phyloP scores from a whole-genome alignment of 2,888 invertebrate species.

The Cephonodes hylas region DNA sequence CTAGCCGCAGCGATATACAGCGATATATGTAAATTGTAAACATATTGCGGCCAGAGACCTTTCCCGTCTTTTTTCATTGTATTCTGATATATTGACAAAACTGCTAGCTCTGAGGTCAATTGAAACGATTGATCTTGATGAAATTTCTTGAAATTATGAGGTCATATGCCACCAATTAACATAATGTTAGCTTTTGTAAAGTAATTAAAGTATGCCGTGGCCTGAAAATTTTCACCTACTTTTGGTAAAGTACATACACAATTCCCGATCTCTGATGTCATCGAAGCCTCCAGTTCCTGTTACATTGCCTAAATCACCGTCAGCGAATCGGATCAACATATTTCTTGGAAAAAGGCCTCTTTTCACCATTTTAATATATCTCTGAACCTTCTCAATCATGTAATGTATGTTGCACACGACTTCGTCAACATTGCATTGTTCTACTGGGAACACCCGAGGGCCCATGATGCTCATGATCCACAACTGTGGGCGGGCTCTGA shows the following conservation, averaged over 20 bases:
- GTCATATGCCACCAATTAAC: no score
- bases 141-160: no score
- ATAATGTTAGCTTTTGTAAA: neutral
- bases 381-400: slow-evolving; percentile 24
- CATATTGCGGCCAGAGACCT: no score
- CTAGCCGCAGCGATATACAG: no score
- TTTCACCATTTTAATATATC: slow-evolving; percentile 26
- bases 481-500: slow-evolving; percentile 29
- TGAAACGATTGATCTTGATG: no score
- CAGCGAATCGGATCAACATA: slow-evolving; percentile 15
- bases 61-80: no score
- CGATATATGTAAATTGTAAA: no score
- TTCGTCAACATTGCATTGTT: slow-evolving; percentile 25
- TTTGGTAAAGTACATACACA: slow-evolving; percentile 26
- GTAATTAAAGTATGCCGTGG: neutral
- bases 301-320: slow-evolving; percentile 12
- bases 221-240: slow-evolving; percentile 6
- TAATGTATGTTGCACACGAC: slow-evolving; percentile 23
- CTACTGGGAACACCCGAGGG: slow-evolving; percentile 42
- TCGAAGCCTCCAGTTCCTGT: slow-evolving; percentile 30
- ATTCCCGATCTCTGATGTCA: slow-evolving; percentile 45
- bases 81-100: no score
- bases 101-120: no score
- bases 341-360: slow-evolving; percentile 30
- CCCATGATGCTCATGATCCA: slow-evolving; percentile 32